Evolutionary conservation across 1,140 invertebrate species (phyloP), one percentile per base, ranked within the genome.

Genomic region (Thaumatotibia leucotreta): DNA sequence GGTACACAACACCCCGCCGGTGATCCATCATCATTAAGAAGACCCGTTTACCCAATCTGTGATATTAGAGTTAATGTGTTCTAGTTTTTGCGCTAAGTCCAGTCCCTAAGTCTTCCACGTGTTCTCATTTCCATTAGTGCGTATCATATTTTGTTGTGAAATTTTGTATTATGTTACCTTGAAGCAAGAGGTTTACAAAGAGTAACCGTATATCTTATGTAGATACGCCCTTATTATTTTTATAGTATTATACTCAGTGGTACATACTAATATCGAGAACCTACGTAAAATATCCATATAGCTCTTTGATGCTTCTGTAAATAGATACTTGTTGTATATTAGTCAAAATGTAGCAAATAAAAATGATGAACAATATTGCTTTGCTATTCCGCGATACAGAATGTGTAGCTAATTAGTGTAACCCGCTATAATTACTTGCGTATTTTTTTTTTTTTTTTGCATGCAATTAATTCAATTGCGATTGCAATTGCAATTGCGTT

Each of bases 21-120:
- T 88, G 61, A 87, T 88, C 78, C 88, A 90, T 80, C 84, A 89
- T 73, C 87, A 90, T 87, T 90, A 90, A 66, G 66, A 63, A 58
- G 69, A 67, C 67, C 64, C 64, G 62, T 67, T 70, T 69, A 65
- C 63, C 66, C 71, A 77, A 76, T 67, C 83, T 89, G 87, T 88
- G 87, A 89, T 89, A 89, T 82, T 89, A 88, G 83, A 70, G 62
- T 71, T 35, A 83, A 81, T 68, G 67, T 67, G 73, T 72, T 24
- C 67, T 78, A 76, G 67, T 72, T 73, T 50, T 67, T 17, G 52
- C 24, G 14, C 22, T 35, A 31, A 64, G 39, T 33, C 33, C 33
- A 39, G 33, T 54, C 24, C 52, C 52, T 58, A 58, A 58, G 52
- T 58, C 27, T 58, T 58, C 52, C 52, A 58, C 8, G 8, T 58